Percentiles rank a stretch among this genome's conserved stretches.
Evolutionary conservation across 2,113 vertebrate species (phyloP).

Genomic region (Hoplias malabaricus): DNA sequence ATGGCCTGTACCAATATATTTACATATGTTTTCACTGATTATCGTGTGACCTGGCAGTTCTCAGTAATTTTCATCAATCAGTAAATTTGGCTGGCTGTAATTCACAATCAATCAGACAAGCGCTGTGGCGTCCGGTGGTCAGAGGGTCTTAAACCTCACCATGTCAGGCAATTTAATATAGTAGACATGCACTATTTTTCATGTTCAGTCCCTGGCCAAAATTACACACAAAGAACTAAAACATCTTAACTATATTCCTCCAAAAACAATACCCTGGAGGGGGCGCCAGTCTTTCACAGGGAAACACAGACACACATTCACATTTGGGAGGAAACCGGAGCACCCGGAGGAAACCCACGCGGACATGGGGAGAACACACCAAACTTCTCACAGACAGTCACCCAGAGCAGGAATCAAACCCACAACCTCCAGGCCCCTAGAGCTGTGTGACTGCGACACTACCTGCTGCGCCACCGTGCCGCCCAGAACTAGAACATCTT

Average conservation of each 20-base stretch:
- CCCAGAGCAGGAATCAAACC: too few relatives aligned
- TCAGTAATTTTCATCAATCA: slow-evolving; percentile 5
- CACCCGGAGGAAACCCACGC: too few relatives aligned
- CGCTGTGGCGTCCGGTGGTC: neutral
- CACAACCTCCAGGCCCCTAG: too few relatives aligned
- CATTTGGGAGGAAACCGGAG: too few relatives aligned
- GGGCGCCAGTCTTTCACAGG: too few relatives aligned
- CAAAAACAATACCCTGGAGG: too few relatives aligned
- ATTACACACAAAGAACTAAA: neutral
- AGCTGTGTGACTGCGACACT: too few relatives aligned
- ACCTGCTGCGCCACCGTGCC: too few relatives aligned
- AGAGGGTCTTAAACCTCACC: neutral
- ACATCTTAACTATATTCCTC: too few relatives aligned
- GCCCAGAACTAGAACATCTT: neutral
- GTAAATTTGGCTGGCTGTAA: slow-evolving; percentile 8
- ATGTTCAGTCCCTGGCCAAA: neutral
- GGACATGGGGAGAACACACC: too few relatives aligned
- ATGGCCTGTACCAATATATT: neutral
- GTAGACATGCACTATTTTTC: neutral
- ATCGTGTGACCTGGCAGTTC: slow-evolving; percentile 12
- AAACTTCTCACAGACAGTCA: too few relatives aligned
- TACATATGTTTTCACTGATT: neutral
- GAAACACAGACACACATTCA: too few relatives aligned
- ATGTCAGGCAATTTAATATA: neutral
- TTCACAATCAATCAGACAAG: slow-evolving; percentile 29